These are phyloP conservation scores for Micronisus gabar DNA, from an alignment of 2,113 vertebrate species.

Conservation along the genomic window DNA sequence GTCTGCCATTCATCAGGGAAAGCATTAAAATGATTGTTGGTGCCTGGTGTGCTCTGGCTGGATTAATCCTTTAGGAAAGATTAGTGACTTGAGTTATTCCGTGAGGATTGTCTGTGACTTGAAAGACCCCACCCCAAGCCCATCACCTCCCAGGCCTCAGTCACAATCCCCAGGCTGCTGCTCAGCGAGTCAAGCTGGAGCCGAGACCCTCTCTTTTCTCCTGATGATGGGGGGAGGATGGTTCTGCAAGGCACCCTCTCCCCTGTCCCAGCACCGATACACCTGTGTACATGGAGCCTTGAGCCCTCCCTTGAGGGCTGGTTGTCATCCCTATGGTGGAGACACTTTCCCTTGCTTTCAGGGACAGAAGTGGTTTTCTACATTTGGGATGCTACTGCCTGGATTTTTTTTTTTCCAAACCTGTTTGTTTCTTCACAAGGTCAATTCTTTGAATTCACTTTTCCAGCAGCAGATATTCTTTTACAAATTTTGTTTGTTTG, in stretches of 20 bases:
- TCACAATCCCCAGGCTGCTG: background rate
- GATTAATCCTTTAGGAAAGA: background rate
- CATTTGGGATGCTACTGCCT: background rate
- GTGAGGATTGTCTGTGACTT: background rate
- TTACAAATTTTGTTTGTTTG: background rate
- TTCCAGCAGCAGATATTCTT: background rate
- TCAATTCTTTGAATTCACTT: background rate
- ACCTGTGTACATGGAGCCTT: fast-evolving
- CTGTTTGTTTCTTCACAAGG: background rate
- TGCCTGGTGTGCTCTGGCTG: background rate
- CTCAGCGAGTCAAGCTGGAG: fast-evolving
- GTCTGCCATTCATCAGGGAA: background rate
- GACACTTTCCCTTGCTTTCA: background rate
- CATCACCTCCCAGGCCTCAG: background rate
- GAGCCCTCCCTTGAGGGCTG: background rate
- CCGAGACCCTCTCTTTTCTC: no score
- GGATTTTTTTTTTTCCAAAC: no score
- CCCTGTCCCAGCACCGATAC: background rate
- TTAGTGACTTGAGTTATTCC: background rate
- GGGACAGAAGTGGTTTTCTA: background rate
- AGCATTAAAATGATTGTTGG: background rate
- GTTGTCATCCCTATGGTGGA: fast-evolving
- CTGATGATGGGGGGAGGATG: fast-evolving
- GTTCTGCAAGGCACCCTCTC: background rate
- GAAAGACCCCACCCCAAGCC: background rate